Base-by-base conservation (phyloP, 2,797 vertebrate genomes). In the Cyprinodon diabolis region DNA sequence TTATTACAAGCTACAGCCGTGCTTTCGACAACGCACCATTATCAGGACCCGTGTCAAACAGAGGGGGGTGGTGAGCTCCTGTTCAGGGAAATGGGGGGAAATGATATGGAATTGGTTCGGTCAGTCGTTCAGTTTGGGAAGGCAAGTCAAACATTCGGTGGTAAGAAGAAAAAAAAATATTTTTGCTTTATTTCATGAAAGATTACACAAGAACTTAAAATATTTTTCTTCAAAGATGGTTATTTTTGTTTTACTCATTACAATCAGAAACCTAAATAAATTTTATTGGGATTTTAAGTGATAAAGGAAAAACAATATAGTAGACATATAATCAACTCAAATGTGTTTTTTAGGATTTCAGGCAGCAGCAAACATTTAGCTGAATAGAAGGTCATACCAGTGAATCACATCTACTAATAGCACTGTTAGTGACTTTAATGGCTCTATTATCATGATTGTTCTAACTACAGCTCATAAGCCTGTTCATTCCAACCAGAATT, bases 21-120 rank as follows among this genome's bases (percentile, higher is more conserved):
- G 77, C 80, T 72, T 82, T 78, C 85, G 89, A 90, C 90, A 91
- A 51, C 75, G 5, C 75, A 40, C 83, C 76, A 88, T 93, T 92
- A 90, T 79, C 85, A 65, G 74, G 73, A 74, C 66, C 52, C 73
- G 57, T 84, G 80, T 72, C 70, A 78, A 81, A 84, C 37, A n/a
- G 54, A 45, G 71, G 55, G 54, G 30, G 72, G 74, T 76, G 70
- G 77, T 40, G 63, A 75, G 66, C 6, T 74, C 35, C 51, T 73
- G 45, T 72, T 79, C 75, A 56, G 66, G 71, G 48, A 62, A 77
- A 81, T 15, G 49, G 66, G 69, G 55, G 66, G 13, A 58, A 81
- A 85, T 81, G 54, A 72, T 76, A 73, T 65, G 78, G 58, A 75
- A 67, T 74, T 71, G 56, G 68, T 79, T 67, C n/a, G 55, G 48